Base-by-base conservation (phyloP, 2,113 vertebrate genomes). In the Nothocercus nigrocapillus region DNA sequence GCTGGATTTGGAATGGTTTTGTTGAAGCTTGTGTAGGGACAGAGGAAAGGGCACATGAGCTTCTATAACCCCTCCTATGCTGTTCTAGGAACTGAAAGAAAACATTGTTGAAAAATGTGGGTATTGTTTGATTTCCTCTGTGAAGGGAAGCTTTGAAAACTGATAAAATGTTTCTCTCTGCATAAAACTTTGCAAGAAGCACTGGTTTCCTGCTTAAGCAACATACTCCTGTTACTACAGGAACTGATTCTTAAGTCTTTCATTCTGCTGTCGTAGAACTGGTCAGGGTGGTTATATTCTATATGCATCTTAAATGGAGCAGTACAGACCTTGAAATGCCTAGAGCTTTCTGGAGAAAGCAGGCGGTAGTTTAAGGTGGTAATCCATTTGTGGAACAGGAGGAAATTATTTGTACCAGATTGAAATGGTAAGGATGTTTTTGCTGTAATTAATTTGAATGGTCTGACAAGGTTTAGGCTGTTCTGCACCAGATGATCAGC, bases 351-450 rank as follows among this genome's bases (percentile, higher is more conserved):
- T 81, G 61, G 28, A 36, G 61, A 38, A 78, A 81, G 34, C 18
- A 69, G 25, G 10, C 40, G 13, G 36, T 81, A 34, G 42, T 25
- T 83, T 72, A 34, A 88, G 85, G 62, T 36, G 16, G 4, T 51
- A 56, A 20, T 66, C 76, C 77, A 32, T 20, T 80, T 0, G 0
- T 32, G 51, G 38, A 68, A 13, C 10, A 49, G 19, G 7, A 42
- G 79, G 22, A 13, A 61, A 16, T 18, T 3, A 27, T 59, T 86
- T 63, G 14, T 67, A 2, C 18, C 54, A 59, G 38, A 15, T 3
- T 70, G 36, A 51, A 93, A 38, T 63, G 28, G 28, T 32, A 32
- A 80, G 11, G 15, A 7, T 34, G 19, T 13, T 62, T 92, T 67
- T 95, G 7, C 54, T 76, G 47, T 21, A 45, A 69, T 24, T 63